Conservation (phyloP, 2,797 vertebrate genomes). For the Denticeps clupeoides region DNA sequence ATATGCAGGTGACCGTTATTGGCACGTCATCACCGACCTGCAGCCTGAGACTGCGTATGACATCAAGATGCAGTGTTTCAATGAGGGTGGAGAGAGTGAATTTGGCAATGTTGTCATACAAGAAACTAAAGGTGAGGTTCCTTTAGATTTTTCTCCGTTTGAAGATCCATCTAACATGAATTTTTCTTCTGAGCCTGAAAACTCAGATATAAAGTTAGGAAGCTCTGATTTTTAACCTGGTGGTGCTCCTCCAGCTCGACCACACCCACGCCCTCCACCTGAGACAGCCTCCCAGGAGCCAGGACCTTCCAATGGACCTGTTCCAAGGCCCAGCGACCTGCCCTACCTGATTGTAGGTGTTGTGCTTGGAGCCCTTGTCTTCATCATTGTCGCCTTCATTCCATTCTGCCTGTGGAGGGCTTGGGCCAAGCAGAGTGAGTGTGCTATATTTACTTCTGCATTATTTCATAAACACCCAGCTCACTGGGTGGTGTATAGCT, state of each 20-base stretch:
- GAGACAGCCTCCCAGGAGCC: constrained; percentile 24
- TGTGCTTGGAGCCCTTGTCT: constrained; percentile 80
- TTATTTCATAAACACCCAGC: too few species aligned
- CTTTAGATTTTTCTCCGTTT: neutral
- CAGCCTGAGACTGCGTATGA: constrained; percentile 96
- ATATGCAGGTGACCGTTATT: constrained; percentile 74
- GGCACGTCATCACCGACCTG: constrained; percentile 91
- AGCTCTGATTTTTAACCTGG: too few species aligned
- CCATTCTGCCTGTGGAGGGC: constrained; percentile 94
- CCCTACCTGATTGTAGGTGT: constrained; percentile 89
- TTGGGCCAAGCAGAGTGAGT: constrained; percentile 95
- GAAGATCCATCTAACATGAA: neutral
- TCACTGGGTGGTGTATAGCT: neutral
- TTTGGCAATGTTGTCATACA: constrained; percentile 97
- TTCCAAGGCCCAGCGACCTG: constrained; percentile 80
- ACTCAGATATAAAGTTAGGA: neutral
- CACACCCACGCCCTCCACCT: constrained; percentile 53
- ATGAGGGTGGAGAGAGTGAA: constrained; percentile 90
- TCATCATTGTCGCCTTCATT: constrained; percentile 91
- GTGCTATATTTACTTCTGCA: too few species aligned
- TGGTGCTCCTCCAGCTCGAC: constrained; percentile 65
- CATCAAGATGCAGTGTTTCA: constrained; percentile 98
- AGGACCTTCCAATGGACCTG: constrained; percentile 27
- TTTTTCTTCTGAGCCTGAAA: neutral
- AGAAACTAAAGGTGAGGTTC: constrained; percentile 81